Base-by-base conservation (phyloP, 2,113 vertebrate species). In the Gracilinanus agilis region DNA sequence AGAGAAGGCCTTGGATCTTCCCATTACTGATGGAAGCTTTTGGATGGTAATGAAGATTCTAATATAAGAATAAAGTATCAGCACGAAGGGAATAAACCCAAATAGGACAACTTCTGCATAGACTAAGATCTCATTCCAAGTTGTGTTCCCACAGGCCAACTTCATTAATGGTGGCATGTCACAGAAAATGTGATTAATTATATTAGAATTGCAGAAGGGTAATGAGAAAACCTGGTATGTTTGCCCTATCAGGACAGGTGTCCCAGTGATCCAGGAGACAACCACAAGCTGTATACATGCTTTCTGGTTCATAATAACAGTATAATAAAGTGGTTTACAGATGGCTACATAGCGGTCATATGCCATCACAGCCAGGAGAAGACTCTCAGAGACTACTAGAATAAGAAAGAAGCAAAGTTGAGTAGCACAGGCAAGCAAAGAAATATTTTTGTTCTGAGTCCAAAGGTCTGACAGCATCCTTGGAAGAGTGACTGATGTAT, bases 261-360 rank as follows among this genome's bases (percentile, higher is more conserved):
- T 53, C 0, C 95, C 97, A 40, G 90, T 19, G 7, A 27, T 89
- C 96, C 97, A 97, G 29, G 94, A 97, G 13, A 54, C 92, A 40
- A 56, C 13, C 23, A 96, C 94, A 54, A 96, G 55, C 29, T 93
- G 95, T 9, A 89, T 2, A 44, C 96, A 97, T 44, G 61, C 34
- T 5, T 8, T 90, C 44, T 44, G 94, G 44, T 54, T 97, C 96
- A 97, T 96, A 24, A 1, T 11, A 3, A 90, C 40, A 2, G 88
- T 34, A 21, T 97, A 98, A 34, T 96, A 95, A 2, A 98, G 90
- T 2, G 96, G 96, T 9, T 96, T 94, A 55, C 96, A 96, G 55
- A 97, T 98, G n/a, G 96, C 96, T 27, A 95, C 23, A 19, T 95
- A 95, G 49, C 49, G 49, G 49, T 49, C 49, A 49, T 49, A 49